Conservation (phyloP, 1,140 invertebrate species). For the Megalopta genalis region DNA sequence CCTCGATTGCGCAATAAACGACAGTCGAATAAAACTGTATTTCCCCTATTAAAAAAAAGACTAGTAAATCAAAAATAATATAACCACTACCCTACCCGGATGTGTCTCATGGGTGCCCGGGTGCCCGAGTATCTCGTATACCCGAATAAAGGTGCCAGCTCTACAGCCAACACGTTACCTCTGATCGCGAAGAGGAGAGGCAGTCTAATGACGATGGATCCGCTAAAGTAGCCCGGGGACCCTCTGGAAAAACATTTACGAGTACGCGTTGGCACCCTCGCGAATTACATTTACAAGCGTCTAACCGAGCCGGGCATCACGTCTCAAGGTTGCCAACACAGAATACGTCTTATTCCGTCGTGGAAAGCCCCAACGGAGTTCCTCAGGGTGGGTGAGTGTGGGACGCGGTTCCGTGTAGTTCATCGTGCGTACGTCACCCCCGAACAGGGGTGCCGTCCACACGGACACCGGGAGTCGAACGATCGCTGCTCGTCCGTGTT, state of each 20-base stretch:
- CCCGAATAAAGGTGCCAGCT: too few species aligned
- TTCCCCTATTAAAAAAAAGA: too few species aligned
- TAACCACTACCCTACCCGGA: too few species aligned
- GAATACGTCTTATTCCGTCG: slow-evolving; percentile 41
- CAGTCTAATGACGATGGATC: too few species aligned
- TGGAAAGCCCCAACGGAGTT: slow-evolving; percentile 27
- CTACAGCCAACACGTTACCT: too few species aligned
- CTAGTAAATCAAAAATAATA: too few species aligned
- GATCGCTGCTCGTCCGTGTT: background rate
- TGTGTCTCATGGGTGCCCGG: too few species aligned
- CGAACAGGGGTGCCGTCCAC: background rate
- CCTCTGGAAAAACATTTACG: slow-evolving; percentile 26
- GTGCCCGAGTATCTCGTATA: too few species aligned
- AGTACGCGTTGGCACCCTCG: slow-evolving; percentile 6
- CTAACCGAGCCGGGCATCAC: slow-evolving; percentile 9
- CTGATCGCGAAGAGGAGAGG: too few species aligned
- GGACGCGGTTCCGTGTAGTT: slow-evolving; percentile 9
- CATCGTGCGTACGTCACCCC: slow-evolving; percentile 35
- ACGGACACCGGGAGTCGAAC: background rate
- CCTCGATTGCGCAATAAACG: too few species aligned
- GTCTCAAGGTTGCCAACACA: slow-evolving; percentile 26
- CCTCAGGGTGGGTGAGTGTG: slow-evolving; percentile 38
- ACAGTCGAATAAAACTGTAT: too few species aligned
- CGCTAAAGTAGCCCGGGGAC: too few species aligned
- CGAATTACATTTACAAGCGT: slow-evolving; percentile 31